phyloP scores from a whole-genome alignment of 2,888 invertebrate species.

The Ischnura elegans region DNA sequence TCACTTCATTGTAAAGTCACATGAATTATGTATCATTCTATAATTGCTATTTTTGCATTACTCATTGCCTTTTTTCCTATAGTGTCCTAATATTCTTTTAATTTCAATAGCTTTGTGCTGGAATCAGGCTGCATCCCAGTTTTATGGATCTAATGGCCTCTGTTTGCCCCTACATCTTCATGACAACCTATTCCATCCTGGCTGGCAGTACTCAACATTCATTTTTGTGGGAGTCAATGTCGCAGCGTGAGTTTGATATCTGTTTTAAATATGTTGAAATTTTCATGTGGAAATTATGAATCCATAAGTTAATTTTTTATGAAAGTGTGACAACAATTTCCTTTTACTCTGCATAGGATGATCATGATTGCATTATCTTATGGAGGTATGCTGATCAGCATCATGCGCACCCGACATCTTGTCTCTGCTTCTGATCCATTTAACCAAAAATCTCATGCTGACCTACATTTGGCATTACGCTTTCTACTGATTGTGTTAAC shows the following conservation, averaged over 20 bases:
- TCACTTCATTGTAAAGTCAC: too few species aligned
- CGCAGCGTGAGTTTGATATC: constrained; percentile 78
- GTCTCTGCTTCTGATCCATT: constrained; percentile 80
- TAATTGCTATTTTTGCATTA: too few species aligned
- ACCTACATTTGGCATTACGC: constrained; percentile 83
- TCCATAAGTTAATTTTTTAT: background rate
- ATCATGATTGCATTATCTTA: constrained; percentile 82
- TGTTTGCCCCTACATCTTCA: constrained; percentile 85
- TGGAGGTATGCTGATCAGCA: constrained; percentile 82
- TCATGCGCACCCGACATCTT: constrained; percentile 81
- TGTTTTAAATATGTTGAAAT: too few species aligned
- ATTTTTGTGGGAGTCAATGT: constrained; percentile 85
- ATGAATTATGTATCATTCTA: too few species aligned
- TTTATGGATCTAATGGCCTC: constrained; percentile 84
- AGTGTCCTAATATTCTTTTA: constrained; percentile 50
- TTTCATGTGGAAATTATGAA: background rate
- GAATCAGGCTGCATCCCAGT: constrained; percentile 80
- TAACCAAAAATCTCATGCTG: constrained; percentile 76
- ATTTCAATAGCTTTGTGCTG: constrained; percentile 79
- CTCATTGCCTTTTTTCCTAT: background rate
- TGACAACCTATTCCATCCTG: constrained; percentile 83
- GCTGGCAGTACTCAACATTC: constrained; percentile 87
- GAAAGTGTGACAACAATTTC: background rate
- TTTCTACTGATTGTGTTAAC: constrained; percentile 87
- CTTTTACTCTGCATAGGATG: constrained; percentile 76